Percentiles rank a stretch among this genome's conserved stretches.
These are phyloP conservation scores for Calidris pygmaea DNA, from an alignment of 2,113 vertebrate genomes.

Conservation along the genomic window DNA sequence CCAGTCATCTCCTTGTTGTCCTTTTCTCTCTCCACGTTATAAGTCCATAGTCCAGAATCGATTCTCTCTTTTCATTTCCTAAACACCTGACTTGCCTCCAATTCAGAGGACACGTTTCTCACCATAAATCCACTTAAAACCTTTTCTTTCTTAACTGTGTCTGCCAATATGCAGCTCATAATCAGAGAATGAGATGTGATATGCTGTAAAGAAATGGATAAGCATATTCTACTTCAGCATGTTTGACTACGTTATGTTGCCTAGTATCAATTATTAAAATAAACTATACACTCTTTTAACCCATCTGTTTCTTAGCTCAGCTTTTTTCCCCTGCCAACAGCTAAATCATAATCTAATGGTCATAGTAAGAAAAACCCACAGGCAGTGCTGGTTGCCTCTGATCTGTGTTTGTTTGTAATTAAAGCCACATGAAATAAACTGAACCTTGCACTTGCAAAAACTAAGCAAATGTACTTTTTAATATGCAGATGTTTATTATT, in stretches of 20 bases:
- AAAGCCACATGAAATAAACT: background rate
- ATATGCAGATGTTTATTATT: slow-evolving; percentile 39
- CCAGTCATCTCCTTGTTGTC: background rate
- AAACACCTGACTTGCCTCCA: background rate
- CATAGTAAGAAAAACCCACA: background rate
- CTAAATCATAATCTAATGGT: background rate
- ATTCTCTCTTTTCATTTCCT: background rate
- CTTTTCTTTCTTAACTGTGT: background rate
- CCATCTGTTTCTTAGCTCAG: background rate
- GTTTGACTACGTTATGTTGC: background rate
- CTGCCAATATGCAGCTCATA: background rate
- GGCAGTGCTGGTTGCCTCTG: background rate
- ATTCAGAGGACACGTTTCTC: background rate
- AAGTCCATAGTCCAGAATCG: background rate
- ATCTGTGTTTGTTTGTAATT: background rate
- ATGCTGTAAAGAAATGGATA: background rate
- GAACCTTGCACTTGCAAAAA: background rate
- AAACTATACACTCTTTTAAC: background rate
- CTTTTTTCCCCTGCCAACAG: background rate
- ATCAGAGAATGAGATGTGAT: background rate
- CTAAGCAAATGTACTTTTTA: background rate
- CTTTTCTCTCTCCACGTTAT: background rate
- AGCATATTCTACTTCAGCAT: background rate
- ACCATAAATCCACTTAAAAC: background rate
- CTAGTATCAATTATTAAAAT: background rate